Evolutionary conservation across 2,113 vertebrate species (phyloP), one percentile per base, ranked within the genome.

Genomic region (Lichenostomus cassidix): DNA sequence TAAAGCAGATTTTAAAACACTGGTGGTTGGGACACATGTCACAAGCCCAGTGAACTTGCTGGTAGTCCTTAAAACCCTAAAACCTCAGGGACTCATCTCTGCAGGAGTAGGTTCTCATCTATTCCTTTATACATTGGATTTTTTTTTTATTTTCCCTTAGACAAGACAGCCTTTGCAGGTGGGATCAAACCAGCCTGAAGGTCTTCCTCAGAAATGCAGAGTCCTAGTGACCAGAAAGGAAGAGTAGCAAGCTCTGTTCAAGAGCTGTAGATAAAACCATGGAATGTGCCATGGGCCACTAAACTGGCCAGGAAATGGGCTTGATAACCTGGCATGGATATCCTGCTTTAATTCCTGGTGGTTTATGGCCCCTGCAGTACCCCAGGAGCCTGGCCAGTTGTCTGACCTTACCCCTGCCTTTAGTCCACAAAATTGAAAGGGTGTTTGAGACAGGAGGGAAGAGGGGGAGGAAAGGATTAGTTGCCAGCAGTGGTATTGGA

Each of bases 341-440:
- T 70, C 44, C 75, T 16, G 29, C 87, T 92, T 74, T 90, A 87
- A 88, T 82, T 94, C 91, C 89, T 87, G 47, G 31, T 90, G 85
- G 39, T 88, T 92, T 95, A 47, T 86, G 90, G 90, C 78, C 82
- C 33, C 82, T 85, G 89, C 69, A 80, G 70, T 80, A 27, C 35
- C 70, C 84, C 58, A 53, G 91, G 46, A 87, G 70, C 50, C 41
- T 1, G 2, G 78, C 31, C 1, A 11, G 31, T 11, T 0, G 0
- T n/a, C 71, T 95, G 86, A 90, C 83, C 75, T 96, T 46, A 53
- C 83, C 37, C 60, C 33, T 94, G 69, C 74, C 79, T 91, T 74
- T 25, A 69, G 81, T 62, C n/a, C 67, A 52, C 55, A 53, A 77
- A 91, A 83, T 37, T 91, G 79, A n/a, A 77, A 50, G 50, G 55